A percentile compares a stretch with the other conserved stretches of the same genome.
Evolutionary conservation across 2,888 invertebrate genomes (phyloP).

Genomic region (Drosophila neotestacea): DNA sequence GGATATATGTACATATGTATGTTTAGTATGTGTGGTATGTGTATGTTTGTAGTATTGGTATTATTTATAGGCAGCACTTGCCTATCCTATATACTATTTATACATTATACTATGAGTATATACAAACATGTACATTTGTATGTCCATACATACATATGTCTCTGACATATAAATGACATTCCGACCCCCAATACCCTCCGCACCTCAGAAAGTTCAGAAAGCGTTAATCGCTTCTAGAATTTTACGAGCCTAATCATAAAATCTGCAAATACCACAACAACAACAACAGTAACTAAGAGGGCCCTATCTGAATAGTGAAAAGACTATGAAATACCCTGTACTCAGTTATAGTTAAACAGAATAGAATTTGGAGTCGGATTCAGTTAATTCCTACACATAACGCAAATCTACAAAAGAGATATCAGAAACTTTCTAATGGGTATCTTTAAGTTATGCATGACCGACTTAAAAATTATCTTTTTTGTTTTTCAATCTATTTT

Average conservation of each 20-base stretch:
- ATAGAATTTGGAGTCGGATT: too few relatives aligned
- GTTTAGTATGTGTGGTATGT: slow-evolving; percentile 7
- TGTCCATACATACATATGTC: slow-evolving; percentile 17
- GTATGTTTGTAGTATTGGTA: slow-evolving; percentile 32
- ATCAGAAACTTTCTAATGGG: not conserved
- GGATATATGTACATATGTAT: slow-evolving; percentile 19
- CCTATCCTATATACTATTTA: slow-evolving; percentile 24
- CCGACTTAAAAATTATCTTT: not conserved
- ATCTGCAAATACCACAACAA: slow-evolving; percentile 37
- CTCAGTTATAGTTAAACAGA: too few relatives aligned
- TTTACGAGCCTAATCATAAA: slow-evolving; percentile 70
- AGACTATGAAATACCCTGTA: slow-evolving; percentile 11
- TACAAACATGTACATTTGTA: slow-evolving; percentile 23
- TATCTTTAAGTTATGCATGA: not conserved
- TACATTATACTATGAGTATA: slow-evolving; percentile 22
- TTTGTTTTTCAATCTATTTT: slow-evolving; percentile 45
- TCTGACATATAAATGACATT: slow-evolving; percentile 39
- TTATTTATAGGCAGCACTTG: slow-evolving; percentile 76
- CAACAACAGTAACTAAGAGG: slow-evolving; percentile 3
- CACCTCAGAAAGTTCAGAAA: slow-evolving; percentile 19
- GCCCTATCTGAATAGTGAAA: not conserved
- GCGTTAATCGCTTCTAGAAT: slow-evolving; percentile 62
- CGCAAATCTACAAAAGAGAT: not conserved
- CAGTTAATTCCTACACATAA: not conserved
- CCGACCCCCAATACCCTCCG: slow-evolving; percentile 4